Base-by-base conservation (phyloP, 2,113 vertebrate species). In the Phoxinus phoxinus region DNA sequence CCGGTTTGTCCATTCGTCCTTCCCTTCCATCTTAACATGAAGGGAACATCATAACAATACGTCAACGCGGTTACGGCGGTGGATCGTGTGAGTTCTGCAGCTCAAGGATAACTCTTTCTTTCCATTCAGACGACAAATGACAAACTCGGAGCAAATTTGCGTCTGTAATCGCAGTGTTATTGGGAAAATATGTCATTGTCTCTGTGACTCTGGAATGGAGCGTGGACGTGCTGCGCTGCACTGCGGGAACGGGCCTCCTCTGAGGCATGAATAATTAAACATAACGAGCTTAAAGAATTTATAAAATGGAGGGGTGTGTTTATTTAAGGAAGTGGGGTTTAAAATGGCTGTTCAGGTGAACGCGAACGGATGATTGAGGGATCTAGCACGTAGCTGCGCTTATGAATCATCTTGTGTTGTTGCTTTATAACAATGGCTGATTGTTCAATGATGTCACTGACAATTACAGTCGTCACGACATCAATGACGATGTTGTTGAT, bases 251-350 rank as follows among this genome's bases (percentile, higher is more conserved):
- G 44, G 37, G 61, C 23, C 67, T 72, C 65, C 30, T 81, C 73
- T 75, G 79, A 83, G 61, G 67, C 78, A 73, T 91, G 46, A 86
- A 91, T 90, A 89, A 91, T 91, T 87, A 2, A 88, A 71, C 12
- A 86, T 85, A 87, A 81, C 23, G 72, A 77, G 58, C 72, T 77
- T 88, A 84, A 88, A 89, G 79, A 73, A 88, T 90, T 88, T 89
- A 89, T 87, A 84, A 88, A 85, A 85, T 86, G 84, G 86, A 51
- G 83, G 71, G 85, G 71, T 75, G 88, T 89, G 79, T 91, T 91
- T 91, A 81, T 89, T 89, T 89, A 86, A 85, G 78, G 46, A 84
- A 75, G 67, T 59, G 25, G 73, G 84, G 37, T 87, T 81, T 84
- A 72, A 89, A 89, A 87, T 75, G 86, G 73, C 65, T 76, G 83